Base-by-base conservation (phyloP, 2,113 vertebrate genomes). In the Boulengeromyrus knoepffleri region DNA sequence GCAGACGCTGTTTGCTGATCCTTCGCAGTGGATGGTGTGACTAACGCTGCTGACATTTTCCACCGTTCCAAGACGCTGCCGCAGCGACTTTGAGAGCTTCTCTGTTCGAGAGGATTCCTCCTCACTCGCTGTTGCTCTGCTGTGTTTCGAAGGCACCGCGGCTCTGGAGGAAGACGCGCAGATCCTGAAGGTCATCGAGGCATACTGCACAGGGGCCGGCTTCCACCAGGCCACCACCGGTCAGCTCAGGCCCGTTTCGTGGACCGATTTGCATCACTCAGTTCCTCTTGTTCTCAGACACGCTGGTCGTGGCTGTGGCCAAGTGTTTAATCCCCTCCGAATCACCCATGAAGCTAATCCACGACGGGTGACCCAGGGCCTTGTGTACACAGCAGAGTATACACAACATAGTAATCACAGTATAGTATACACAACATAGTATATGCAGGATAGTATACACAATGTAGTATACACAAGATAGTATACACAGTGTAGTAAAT, bases 151-250 rank as follows among this genome's bases (percentile, higher is more conserved):
- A 99, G 99, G 98, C 93, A 99, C 98, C 5, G 98, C 97, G 19
- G 99, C 98, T 84, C 95, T 99, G 89, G 99, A 99, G 93, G 99
- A 99, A 94, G 99, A 99, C 1, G 98, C 99, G 46, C 98, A 99
- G 93, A 99, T 99, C 91, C 96, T 99, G 88, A 99, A 99, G 93
- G 99, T 99, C 90, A 99, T 99, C 0, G 99, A 99, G 93, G 99
- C 99, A 0, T 99, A 99, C 92, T 99, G 99, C 91, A 99, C 99
- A 89, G 99, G 99, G 91, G 98, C 98, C 95, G 99, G 96, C 91
- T 95, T 98, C 84, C 98, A 98, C 93, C 98, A 97, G 94, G 95
- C 94, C 89, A 96, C 95, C 94, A 97, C 98, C 94, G 94, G 95
- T 97, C 47, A 95, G 96, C 50, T 96, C 96, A 93, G 97, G 96